phyloP scores from a whole-genome alignment of 1,140 invertebrate species.

The Euura saliciscinereae region DNA sequence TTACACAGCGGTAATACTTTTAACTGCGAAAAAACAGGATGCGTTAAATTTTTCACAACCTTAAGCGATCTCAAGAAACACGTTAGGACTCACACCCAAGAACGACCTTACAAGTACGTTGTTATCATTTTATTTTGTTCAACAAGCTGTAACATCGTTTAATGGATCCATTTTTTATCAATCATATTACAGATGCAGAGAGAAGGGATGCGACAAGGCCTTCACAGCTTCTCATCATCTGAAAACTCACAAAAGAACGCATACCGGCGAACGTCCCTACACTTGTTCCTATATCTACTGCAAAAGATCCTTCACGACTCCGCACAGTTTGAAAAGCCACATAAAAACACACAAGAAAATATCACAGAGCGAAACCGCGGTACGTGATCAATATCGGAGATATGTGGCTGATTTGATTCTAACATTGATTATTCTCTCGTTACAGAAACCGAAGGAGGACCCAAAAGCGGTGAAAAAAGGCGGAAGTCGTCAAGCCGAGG shows the following conservation, averaged over 20 bases:
- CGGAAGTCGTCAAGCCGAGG: constrained; percentile 30
- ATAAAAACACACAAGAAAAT: constrained; percentile 64
- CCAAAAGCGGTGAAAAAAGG: constrained; percentile 15
- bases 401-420: not conserved
- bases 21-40: constrained; percentile 85
- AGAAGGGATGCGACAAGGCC: constrained; percentile 86
- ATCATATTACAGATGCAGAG: constrained; percentile 68
- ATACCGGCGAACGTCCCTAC: constrained; percentile 78
- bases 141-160: constrained; percentile 10
- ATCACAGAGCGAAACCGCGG: constrained; percentile 36
- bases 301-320: constrained; percentile 78
- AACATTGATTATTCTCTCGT: constrained; percentile 24
- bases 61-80: constrained; percentile 94
- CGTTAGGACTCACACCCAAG: constrained; percentile 88
- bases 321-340: constrained; percentile 82
- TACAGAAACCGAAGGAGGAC: not conserved
- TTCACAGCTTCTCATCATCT: constrained; percentile 94
- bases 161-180: constrained; percentile 10
- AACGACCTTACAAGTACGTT: constrained; percentile 87
- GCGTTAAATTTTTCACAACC: constrained; percentile 92
- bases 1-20: constrained; percentile 95
- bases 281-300: constrained; percentile 75
- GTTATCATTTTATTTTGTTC: constrained; percentile 8
- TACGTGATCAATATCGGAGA: constrained; percentile 23
- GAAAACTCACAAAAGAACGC: constrained; percentile 76